A percentile compares a stretch with the other conserved stretches of the same genome.
phyloP scores from a whole-genome alignment of 2,888 invertebrate genomes.

The Hedychridium roseum region DNA sequence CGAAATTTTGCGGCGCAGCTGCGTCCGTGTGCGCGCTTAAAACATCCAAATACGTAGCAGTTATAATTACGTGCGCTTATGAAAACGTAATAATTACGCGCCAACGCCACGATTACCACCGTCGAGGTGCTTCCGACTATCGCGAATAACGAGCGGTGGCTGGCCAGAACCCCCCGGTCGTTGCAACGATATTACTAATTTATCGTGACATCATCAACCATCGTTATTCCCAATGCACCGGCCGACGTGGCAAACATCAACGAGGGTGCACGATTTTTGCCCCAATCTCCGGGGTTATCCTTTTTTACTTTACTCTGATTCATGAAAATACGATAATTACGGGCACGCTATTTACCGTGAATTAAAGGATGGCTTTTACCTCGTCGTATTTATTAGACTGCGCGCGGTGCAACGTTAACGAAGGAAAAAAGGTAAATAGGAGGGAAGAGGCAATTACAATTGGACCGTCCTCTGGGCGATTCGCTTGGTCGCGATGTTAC shows the following conservation, averaged over 20 bases:
- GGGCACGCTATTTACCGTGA: no score
- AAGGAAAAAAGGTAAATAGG: constrained; percentile 9
- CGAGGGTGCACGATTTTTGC: constrained; percentile 1
- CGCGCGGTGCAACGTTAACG: constrained; percentile 7
- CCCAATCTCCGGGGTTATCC: no score
- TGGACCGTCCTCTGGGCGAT: no score
- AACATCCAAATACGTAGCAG: no score
- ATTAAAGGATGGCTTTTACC: no score
- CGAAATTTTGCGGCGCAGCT: constrained; percentile 9
- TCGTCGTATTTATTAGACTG: constrained; percentile 1
- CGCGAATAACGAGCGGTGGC: constrained; percentile 2
- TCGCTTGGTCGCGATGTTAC: no score
- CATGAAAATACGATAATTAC: no score
- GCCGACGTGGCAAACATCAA: not conserved
- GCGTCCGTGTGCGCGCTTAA: not conserved
- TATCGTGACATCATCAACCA: constrained; percentile 4
- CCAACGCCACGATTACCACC: constrained; percentile 18
- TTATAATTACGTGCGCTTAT: constrained; percentile 7
- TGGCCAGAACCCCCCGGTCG: constrained; percentile 1
- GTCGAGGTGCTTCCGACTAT: constrained; percentile 1
- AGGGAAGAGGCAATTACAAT: not conserved
- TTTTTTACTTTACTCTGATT: no score
- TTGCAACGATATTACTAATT: constrained; percentile 26
- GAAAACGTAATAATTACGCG: constrained; percentile 24
- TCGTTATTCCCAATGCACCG: not conserved